Conservation (phyloP, 2,113 vertebrate species). For the Saimiri boliviensis region DNA sequence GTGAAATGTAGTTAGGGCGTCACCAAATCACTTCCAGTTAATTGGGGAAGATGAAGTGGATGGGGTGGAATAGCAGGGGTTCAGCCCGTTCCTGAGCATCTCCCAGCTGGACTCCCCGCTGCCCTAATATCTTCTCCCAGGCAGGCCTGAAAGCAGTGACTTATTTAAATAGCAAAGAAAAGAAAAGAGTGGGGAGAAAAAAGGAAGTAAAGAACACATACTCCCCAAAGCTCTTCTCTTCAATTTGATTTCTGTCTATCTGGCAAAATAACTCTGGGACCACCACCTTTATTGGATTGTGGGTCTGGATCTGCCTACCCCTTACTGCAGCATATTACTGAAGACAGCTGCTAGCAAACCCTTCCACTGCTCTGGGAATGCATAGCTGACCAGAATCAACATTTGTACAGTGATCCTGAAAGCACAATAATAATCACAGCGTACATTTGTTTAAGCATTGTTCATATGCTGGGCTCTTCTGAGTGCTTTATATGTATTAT, state of each 20-base stretch:
- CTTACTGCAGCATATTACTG: rapidly evolving
- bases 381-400: background rate
- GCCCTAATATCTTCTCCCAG: background rate
- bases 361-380: background rate
- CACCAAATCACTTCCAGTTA: background rate
- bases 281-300: background rate
- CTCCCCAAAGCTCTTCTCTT: background rate
- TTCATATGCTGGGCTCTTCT: background rate
- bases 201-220: background rate
- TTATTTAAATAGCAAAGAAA: background rate
- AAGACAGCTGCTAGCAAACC: background rate
- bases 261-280: background rate
- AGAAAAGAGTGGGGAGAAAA: background rate
- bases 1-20: background rate
- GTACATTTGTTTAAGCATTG: background rate
- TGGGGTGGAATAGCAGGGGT: background rate
- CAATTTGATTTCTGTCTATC: background rate
- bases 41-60: slow-evolving; percentile 15
- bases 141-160: background rate
- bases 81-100: background rate
- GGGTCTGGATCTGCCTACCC: background rate
- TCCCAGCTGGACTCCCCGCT: slow-evolving; percentile 20
- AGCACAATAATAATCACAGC: background rate
- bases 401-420: background rate
- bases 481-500: background rate